Evolutionary conservation across 1,140 invertebrate species (phyloP), one percentile per base, ranked within the genome.

Genomic region (Drosophila truncata): DNA sequence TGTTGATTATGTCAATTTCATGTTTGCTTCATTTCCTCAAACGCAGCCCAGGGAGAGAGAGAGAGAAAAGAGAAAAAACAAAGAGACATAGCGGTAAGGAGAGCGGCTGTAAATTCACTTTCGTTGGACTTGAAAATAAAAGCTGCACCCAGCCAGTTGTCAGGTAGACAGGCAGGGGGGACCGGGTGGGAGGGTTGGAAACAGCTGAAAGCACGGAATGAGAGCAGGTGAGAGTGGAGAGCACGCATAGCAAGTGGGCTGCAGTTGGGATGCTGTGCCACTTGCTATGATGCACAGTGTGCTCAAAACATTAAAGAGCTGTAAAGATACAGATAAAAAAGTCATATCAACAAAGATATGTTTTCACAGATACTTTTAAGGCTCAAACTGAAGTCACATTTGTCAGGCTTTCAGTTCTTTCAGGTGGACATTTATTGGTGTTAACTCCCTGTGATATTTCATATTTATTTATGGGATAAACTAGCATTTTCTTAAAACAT

Each of bases 1-100:
- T 82, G 78, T 85, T 82, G 85, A 88, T 88, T 88, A 88, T 90
- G 84, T 88, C 84, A 88, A 90, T 88, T 90, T 72, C 74, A 85
- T 88, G 85, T 88, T 88, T 85, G 76, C 85, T 88, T 90, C 81
- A 91, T 82, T 88, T 88, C 85, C 85, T 90, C 85, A 90, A 90
- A 55, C 52, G 33, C 66, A 59, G 42, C 16, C 16, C 49, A 46
- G 13, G 27, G 55, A 37, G n/a, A 50, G 14, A 57, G 44, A 57
- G 25, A 23, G 16, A 27, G 37, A 20, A 35, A 31, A 31, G 31
- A 18, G 54, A 41, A 20, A 39, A 49, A 39, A 33, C 25, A 57
- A 4, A 20, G 37, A 47, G 29, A 58, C 18, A 31, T 39, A 63
- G 44, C 47, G 18, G 46, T 47, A 67, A 39, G 66, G 61, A 52